These are phyloP conservation scores for Pollicipes pollicipes DNA, from an alignment of 1,140 invertebrate species.

Conservation along the genomic window DNA sequence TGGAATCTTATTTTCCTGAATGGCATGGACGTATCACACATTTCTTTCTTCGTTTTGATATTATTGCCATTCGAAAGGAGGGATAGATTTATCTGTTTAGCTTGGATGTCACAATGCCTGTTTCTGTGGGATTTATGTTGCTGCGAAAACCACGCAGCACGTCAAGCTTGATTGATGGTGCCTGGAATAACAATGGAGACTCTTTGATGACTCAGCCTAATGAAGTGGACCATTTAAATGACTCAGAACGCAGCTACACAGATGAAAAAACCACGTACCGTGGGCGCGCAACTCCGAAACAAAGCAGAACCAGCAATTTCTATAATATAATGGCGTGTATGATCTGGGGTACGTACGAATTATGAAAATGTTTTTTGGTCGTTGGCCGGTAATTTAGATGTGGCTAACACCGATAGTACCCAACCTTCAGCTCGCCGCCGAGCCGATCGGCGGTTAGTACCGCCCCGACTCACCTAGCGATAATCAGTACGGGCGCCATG, in stretches of 20 bases:
- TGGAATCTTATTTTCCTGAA: too few relatives aligned
- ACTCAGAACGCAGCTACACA: too few relatives aligned
- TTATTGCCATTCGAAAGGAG: too few relatives aligned
- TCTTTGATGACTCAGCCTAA: not conserved
- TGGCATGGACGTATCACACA: too few relatives aligned
- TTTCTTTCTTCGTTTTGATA: too few relatives aligned
- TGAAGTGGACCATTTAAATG: too few relatives aligned
- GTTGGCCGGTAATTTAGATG: not conserved
- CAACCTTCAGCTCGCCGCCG: not conserved
- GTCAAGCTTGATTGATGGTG: not conserved
- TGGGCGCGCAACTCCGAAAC: not conserved
- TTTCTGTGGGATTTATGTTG: too few relatives aligned
- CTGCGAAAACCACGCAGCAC: too few relatives aligned
- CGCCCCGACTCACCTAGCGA: not conserved
- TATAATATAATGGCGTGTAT: not conserved
- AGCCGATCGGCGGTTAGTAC: not conserved
- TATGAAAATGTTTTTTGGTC: not conserved
- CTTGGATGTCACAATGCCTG: too few relatives aligned
- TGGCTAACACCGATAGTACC: not conserved
- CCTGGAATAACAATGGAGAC: not conserved
- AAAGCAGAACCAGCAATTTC: not conserved
- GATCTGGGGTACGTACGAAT: not conserved
- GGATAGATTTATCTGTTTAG: too few relatives aligned
- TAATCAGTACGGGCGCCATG: not conserved
- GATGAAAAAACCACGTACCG: not conserved